These are phyloP conservation scores for Mycogona germanica DNA, from an alignment of 2,888 invertebrate genomes.

Conservation along the genomic window DNA sequence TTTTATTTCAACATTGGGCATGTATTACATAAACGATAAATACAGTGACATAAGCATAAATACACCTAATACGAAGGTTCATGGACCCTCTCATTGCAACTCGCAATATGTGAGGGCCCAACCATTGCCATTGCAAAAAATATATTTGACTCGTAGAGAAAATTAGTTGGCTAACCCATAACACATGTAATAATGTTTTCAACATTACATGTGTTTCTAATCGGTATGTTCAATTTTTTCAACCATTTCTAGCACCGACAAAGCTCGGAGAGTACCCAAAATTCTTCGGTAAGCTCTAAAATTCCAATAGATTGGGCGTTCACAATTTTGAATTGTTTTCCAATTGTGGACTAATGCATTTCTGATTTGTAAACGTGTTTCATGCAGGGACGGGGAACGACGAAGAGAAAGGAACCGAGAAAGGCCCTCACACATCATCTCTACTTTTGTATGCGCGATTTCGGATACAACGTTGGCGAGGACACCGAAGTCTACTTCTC, in stretches of 20 bases:
- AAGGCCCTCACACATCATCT: conserved; percentile 57
- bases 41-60: too few relatives aligned
- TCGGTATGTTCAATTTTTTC: background rate
- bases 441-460: conserved; percentile 76
- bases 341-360: background rate
- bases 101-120: too few relatives aligned
- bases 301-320: background rate
- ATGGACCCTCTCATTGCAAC: too few relatives aligned
- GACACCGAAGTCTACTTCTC: conserved; percentile 81
- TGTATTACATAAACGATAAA: too few relatives aligned
- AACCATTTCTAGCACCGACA: conserved; percentile 39
- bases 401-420: conserved; percentile 39
- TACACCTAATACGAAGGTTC: too few relatives aligned
- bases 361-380: background rate
- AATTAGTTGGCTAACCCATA: too few relatives aligned
- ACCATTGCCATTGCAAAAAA: too few relatives aligned
- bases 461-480: conserved; percentile 73
- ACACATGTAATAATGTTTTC: too few relatives aligned
- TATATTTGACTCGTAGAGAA: too few relatives aligned
- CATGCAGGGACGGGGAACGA: conserved; percentile 40
- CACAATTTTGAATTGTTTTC: background rate
- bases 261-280: conserved; percentile 42
- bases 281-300: conserved; percentile 36
- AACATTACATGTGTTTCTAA: too few relatives aligned
- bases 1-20: too few relatives aligned